Evolutionary conservation across 1,140 invertebrate species (phyloP).

Genomic region (Pentalonia nigronervosa): DNA sequence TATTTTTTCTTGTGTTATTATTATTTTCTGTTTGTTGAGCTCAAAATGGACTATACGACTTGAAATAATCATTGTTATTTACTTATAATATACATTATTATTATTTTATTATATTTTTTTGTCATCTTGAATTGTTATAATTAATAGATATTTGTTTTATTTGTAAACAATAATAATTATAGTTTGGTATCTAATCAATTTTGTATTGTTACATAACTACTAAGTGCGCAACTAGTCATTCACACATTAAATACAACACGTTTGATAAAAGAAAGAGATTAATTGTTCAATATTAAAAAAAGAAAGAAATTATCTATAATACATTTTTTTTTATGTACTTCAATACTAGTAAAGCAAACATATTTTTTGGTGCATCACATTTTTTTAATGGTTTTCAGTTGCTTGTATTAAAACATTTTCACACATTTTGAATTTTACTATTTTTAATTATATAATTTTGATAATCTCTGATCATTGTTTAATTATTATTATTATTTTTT

Average conservation of each 20-base stretch:
- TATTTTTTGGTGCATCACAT: slow-evolving; percentile 20
- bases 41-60: slow-evolving; percentile 52
- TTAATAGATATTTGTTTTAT: slow-evolving; percentile 27
- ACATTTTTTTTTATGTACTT: slow-evolving; percentile 24
- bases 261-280: not conserved
- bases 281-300: not conserved
- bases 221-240: slow-evolving; percentile 53
- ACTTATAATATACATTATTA: slow-evolving; percentile 44
- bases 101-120: slow-evolving; percentile 45
- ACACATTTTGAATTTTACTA: slow-evolving; percentile 25
- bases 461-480: slow-evolving; percentile 21
- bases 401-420: slow-evolving; percentile 50
- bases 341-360: slow-evolving; percentile 35
- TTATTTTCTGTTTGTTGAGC: slow-evolving; percentile 45
- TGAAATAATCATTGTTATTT: slow-evolving; percentile 38
- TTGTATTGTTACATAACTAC: slow-evolving; percentile 40
- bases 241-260: slow-evolving; percentile 12
- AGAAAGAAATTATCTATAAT: not conserved
- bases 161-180: slow-evolving; percentile 34
- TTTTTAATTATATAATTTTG: slow-evolving; percentile 49
- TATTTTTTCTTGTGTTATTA: slow-evolving; percentile 35
- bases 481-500: not conserved
- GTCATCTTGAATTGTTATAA: slow-evolving; percentile 18
- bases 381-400: slow-evolving; percentile 34
- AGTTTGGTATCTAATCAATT: not conserved